phyloP scores from a whole-genome alignment of 1,140 invertebrate genomes.

The Apis laboriosa region DNA sequence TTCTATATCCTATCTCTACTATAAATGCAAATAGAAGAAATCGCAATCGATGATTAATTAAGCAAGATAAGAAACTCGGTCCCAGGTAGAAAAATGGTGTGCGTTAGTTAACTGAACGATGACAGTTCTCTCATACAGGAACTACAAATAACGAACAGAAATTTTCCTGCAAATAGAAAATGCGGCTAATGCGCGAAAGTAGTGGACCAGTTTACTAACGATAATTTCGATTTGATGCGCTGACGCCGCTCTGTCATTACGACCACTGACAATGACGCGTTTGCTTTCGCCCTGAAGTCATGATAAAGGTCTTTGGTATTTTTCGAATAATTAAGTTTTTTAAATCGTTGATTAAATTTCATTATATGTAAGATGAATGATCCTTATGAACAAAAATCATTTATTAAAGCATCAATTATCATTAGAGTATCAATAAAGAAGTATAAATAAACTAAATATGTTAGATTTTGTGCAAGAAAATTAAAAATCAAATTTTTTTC shows the following conservation, averaged over 20 bases:
- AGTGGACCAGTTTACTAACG: conserved; percentile 47
- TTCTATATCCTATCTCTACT: no score
- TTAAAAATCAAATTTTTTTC: no score
- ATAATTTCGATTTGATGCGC: conserved; percentile 62
- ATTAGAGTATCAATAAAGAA: no score
- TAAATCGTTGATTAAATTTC: not conserved
- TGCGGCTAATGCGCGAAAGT: conserved; percentile 65
- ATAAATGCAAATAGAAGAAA: not conserved
- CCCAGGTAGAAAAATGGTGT: not conserved
- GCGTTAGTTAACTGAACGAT: not conserved
- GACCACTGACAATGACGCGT: conserved; percentile 54
- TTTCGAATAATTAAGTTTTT: not conserved
- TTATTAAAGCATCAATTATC: no score
- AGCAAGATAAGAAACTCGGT: conserved; percentile 3
- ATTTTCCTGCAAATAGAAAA: conserved; percentile 58
- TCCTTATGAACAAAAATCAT: no score
- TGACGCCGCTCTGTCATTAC: conserved; percentile 62
- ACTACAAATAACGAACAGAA: not conserved
- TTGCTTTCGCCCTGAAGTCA: conserved; percentile 47
- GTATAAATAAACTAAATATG: no score
- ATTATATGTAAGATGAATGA: no score
- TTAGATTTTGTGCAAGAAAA: no score
- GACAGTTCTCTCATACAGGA: not conserved
- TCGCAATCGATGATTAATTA: conserved; percentile 12
- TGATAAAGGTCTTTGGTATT: not conserved